phyloP scores from a whole-genome alignment of 2,888 invertebrate species.

The Caenorhabditis wallacei region DNA sequence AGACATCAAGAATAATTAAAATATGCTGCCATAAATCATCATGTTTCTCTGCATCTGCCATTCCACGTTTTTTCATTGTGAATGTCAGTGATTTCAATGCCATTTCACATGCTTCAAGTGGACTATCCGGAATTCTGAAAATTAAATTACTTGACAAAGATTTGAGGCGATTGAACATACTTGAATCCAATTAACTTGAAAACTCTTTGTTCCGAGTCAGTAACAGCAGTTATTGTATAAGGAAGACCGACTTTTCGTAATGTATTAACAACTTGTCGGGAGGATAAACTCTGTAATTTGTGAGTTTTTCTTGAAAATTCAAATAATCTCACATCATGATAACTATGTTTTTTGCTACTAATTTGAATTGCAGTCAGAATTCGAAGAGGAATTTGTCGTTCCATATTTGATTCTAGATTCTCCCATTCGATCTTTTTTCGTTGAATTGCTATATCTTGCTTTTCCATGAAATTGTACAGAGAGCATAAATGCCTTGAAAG shows the following conservation, averaged over 20 bases:
- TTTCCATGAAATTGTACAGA: slow-evolving; percentile 64
- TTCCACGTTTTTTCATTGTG: slow-evolving; percentile 29
- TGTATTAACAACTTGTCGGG: slow-evolving; percentile 79
- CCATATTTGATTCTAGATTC: slow-evolving; percentile 74
- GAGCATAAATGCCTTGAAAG: slow-evolving; percentile 68
- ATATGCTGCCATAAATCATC: slow-evolving; percentile 61
- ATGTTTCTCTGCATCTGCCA: slow-evolving; percentile 24
- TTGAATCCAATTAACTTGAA: slow-evolving; percentile 52
- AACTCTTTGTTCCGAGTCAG: slow-evolving; percentile 84
- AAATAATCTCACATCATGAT: slow-evolving; percentile 82
- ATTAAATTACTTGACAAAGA: background rate
- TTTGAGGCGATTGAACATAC: slow-evolving; percentile 36
- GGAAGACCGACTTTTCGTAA: slow-evolving; percentile 83
- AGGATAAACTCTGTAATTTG: slow-evolving; percentile 82
- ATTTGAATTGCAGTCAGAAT: slow-evolving; percentile 84
- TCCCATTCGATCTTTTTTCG: slow-evolving; percentile 74
- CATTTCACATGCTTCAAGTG: slow-evolving; percentile 59
- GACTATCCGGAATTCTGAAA: slow-evolving; percentile 61
- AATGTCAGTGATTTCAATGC: slow-evolving; percentile 50
- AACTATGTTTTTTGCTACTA: slow-evolving; percentile 84
- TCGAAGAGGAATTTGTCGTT: slow-evolving; percentile 83
- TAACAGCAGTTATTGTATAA: slow-evolving; percentile 83
- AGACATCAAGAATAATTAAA: slow-evolving; percentile 57
- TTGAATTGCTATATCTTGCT: slow-evolving; percentile 36
- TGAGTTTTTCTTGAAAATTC: background rate